Conservation (phyloP, 2,888 invertebrate species). For the Drosophila incognita region DNA sequence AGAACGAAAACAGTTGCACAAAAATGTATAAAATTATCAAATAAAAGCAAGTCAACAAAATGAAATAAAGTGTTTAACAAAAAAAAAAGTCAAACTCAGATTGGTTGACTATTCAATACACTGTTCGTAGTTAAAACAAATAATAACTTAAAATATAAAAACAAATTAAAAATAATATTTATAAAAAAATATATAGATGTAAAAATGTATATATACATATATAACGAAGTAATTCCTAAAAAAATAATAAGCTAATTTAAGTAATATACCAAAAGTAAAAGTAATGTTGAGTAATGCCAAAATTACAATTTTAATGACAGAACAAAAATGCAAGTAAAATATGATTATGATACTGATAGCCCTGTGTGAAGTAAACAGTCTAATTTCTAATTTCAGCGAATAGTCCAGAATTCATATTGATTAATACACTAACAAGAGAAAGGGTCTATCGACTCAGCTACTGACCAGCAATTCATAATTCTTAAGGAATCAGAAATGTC, state of each 20-base stretch:
- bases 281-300: not conserved
- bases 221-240: not conserved
- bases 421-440: not conserved
- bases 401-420: not conserved
- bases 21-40: constrained; percentile 76
- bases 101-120: constrained; percentile 14
- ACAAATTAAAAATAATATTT: not conserved
- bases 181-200: not conserved
- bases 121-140: not conserved
- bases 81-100: not conserved
- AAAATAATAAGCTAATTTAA: not conserved
- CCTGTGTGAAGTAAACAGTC: not conserved
- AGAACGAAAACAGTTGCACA: constrained; percentile 66
- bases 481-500: not conserved
- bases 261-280: not conserved
- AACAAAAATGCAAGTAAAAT: not conserved
- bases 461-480: not conserved
- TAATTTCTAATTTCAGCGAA: not conserved
- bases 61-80: constrained; percentile 16
- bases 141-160: not conserved
- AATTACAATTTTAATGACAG: not conserved
- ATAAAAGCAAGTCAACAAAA: constrained; percentile 54
- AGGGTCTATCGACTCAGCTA: not conserved
- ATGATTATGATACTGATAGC: not conserved
- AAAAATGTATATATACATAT: rapidly evolving